Evolutionary conservation across 1,140 invertebrate genomes (phyloP), one percentile per base, ranked within the genome.

Genomic region (Aphidius gifuensis): DNA sequence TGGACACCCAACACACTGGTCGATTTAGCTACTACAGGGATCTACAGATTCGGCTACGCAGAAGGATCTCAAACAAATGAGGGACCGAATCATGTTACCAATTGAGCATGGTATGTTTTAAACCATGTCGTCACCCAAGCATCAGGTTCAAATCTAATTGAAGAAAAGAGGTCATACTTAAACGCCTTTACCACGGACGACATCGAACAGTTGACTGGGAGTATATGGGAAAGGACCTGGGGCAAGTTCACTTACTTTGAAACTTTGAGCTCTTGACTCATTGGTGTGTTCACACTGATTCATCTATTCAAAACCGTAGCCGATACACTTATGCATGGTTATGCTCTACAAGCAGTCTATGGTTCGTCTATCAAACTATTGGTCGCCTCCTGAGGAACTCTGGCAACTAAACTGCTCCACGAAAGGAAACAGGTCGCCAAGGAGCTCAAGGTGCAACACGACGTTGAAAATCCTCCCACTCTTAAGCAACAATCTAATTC

Each of bases 291-390:
- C 5, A 68, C 61, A 40, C 5, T 58, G 1, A 5, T 45, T 3
- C 40, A 45, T 11, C 9, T 57, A 7, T 11, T 62, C n/a, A 67
- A 67, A 67, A 40, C 60, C 4, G 42, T 64, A 1, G 45, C 58
- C 0, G 66, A 68, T 9, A 64, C 61, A 3, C 2, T 61, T 4
- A 23, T 64, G 0, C 64, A 65, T 48, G 66, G 61, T 6, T 65
- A 60, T 9, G 50, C 59, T 5, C 58, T 68, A 5, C 64, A 68
- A 9, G 2, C 16, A 5, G 57, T 65, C 1, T 68, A 65, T 40
- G 64, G 66, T n/a, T 67, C 58, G 60, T 63, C 60, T 44, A 45
- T 67, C 6, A 44, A 61, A 21, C 39, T 67, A 21, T 1, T 68
- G 1, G 66, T 32, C 4, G 58, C 66, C n/a, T 23, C 65, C 4